Conservation (phyloP, 2,888 invertebrate genomes). For the Argynnis bischoffii region DNA sequence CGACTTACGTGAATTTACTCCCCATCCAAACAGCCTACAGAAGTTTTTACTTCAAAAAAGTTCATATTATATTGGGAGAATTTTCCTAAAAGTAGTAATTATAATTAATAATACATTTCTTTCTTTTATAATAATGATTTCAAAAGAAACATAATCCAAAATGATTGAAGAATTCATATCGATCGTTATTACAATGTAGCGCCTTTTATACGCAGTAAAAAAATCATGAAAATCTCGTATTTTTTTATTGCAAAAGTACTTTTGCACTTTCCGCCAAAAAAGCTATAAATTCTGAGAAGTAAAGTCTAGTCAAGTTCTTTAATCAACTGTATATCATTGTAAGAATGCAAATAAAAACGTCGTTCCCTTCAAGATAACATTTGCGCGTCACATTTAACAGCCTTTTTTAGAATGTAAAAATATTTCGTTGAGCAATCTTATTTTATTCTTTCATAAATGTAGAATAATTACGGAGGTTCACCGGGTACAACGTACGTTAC, state of each 20-base stretch:
- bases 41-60: too few relatives aligned
- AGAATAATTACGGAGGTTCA: not conserved
- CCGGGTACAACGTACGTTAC: not conserved
- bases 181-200: not conserved
- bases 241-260: slow-evolving; percentile 1
- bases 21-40: too few relatives aligned
- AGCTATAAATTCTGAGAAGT: slow-evolving; percentile 1
- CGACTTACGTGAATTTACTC: too few relatives aligned
- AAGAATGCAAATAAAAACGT: slow-evolving; percentile 28
- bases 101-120: too few relatives aligned
- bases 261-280: not conserved
- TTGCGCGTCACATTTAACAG: slow-evolving; percentile 32
- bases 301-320: slow-evolving; percentile 15
- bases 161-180: too few relatives aligned
- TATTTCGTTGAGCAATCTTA: slow-evolving; percentile 31
- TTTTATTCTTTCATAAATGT: slow-evolving; percentile 32
- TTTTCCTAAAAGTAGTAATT: too few relatives aligned
- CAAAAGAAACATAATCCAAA: too few relatives aligned
- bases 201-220: not conserved
- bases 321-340: slow-evolving; percentile 19
- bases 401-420: slow-evolving; percentile 35
- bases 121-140: too few relatives aligned
- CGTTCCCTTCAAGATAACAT: slow-evolving; percentile 31
- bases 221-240: slow-evolving; percentile 1
- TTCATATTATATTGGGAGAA: too few relatives aligned